A percentile compares a stretch with the other conserved stretches of the same genome.
Evolutionary conservation across 2,797 vertebrate genomes (phyloP).

Genomic region (Bucorvus abyssinicus): DNA sequence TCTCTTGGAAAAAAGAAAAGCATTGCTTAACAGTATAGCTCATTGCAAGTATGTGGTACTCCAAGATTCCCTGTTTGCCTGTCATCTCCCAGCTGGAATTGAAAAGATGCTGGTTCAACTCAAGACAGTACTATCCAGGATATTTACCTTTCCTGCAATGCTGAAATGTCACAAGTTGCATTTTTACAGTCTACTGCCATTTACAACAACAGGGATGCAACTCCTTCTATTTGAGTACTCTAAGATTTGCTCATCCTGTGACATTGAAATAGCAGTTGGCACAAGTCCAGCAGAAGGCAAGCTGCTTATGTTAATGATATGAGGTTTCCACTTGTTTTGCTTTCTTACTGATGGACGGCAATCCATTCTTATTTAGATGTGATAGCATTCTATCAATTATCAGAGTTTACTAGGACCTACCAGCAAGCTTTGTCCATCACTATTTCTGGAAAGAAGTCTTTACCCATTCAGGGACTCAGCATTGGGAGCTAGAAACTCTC

Average conservation of each 20-base stretch:
- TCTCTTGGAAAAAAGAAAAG: background rate
- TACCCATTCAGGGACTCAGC: background rate
- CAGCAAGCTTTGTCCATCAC: background rate
- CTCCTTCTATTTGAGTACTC: background rate
- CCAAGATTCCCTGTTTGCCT: background rate
- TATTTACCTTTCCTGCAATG: background rate
- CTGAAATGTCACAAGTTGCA: background rate
- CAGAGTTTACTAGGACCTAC: background rate
- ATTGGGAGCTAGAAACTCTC: background rate
- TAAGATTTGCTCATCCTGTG: background rate
- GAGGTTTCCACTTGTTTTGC: background rate
- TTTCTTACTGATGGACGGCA: background rate
- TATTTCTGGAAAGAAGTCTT: background rate
- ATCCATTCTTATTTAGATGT: background rate
- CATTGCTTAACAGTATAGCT: background rate
- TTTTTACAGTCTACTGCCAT: background rate
- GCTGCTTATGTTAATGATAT: fast-evolving
- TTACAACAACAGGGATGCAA: background rate
- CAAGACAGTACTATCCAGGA: background rate
- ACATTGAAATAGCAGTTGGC: background rate
- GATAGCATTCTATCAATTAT: background rate
- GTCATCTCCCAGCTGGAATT: background rate
- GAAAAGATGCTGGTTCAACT: background rate
- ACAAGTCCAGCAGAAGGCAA: background rate
- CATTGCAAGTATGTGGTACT: background rate